Evolutionary conservation across 2,888 invertebrate species (phyloP).

Genomic region (Tholera decimalis): DNA sequence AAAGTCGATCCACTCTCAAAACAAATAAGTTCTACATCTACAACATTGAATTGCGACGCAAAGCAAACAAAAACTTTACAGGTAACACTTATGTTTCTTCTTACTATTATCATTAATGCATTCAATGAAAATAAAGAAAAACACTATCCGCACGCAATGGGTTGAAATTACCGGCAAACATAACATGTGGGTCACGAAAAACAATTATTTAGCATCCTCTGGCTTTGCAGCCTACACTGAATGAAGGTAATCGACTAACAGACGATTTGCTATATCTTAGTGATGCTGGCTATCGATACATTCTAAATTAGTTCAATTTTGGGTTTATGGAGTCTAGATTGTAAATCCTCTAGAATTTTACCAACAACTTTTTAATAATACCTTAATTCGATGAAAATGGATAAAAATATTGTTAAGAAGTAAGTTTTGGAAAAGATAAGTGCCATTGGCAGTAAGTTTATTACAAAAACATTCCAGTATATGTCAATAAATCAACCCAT

Average conservation of each 20-base stretch:
- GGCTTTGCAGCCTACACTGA: constrained; percentile 41
- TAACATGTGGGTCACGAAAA: constrained; percentile 72
- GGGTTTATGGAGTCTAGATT: not conserved
- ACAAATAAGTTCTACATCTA: not conserved
- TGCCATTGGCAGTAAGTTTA: not conserved
- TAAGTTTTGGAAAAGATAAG: not conserved
- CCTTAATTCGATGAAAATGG: not conserved
- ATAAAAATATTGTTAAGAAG: not conserved
- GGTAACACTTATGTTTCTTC: constrained; percentile 11
- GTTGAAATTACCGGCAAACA: constrained; percentile 48
- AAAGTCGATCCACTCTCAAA: not conserved
- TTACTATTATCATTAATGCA: constrained; percentile 18
- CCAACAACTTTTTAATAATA: not conserved
- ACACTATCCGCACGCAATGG: constrained; percentile 43
- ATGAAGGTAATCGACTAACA: constrained; percentile 43
- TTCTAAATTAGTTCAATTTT: not conserved
- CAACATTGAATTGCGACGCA: constrained; percentile 5
- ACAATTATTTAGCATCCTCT: constrained; percentile 69
- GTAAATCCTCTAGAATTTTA: not conserved
- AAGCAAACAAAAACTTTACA: constrained; percentile 6
- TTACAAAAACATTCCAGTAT: not conserved
- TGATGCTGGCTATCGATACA: constrained; percentile 47
- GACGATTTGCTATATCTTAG: constrained; percentile 22
- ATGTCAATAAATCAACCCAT: constrained; percentile 22
- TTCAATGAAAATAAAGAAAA: constrained; percentile 13